Conservation (phyloP, 2,888 invertebrate species). For the Notocelia uddmanniana region DNA sequence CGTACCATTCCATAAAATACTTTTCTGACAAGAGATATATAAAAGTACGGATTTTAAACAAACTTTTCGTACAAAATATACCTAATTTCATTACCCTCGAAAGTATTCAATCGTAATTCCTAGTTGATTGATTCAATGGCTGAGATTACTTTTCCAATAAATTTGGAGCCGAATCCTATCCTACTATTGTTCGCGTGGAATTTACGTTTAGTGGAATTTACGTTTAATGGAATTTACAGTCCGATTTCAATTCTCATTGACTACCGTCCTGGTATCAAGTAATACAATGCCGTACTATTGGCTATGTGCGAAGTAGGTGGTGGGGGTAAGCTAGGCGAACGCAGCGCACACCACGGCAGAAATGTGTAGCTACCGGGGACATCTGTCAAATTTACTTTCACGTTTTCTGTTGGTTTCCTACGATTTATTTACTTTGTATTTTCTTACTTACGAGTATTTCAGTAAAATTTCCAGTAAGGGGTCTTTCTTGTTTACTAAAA, state of each 20-base stretch:
- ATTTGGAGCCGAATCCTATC: conserved; percentile 14
- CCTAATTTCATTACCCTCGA: conserved; percentile 4
- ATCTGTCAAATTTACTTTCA: too few species aligned
- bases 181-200: not conserved
- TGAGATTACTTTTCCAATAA: conserved; percentile 3
- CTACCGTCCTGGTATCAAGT: not conserved
- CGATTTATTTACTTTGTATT: too few species aligned
- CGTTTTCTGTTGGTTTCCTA: too few species aligned
- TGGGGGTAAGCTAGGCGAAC: too few species aligned
- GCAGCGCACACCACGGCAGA: too few species aligned
- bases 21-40: too few species aligned
- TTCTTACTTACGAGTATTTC: too few species aligned
- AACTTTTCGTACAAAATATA: not conserved
- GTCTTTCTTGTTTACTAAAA: too few species aligned
- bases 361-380: too few species aligned
- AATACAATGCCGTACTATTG: not conserved
- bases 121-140: conserved; percentile 21
- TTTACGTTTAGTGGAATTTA: not conserved
- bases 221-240: conserved; percentile 30
- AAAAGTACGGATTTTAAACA: too few species aligned
- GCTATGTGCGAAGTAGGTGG: too few species aligned
- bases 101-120: conserved; percentile 2
- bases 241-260: conserved; percentile 8
- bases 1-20: not conserved
- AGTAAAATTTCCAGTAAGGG: too few species aligned